These are phyloP conservation scores for Pyrgilauda ruficollis DNA, from an alignment of 2,113 vertebrate species.

Conservation along the genomic window DNA sequence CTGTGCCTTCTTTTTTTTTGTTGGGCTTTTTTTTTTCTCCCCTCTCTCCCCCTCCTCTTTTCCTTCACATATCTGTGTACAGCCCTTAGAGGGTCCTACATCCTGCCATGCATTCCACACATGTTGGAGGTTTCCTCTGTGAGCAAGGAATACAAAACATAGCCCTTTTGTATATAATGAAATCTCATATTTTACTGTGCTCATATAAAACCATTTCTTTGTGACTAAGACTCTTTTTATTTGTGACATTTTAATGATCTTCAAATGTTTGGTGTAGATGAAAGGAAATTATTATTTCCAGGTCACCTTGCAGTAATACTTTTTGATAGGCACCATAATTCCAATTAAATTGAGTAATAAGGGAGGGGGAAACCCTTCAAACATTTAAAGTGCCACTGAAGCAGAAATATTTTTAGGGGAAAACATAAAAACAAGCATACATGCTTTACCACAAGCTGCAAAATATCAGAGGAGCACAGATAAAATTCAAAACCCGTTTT, in stretches of 20 bases:
- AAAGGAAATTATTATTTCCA: conserved; percentile 64
- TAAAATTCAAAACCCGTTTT: background rate
- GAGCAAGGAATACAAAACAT: conserved; percentile 5
- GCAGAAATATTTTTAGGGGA: background rate
- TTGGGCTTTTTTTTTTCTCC: accelerated
- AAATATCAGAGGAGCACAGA: background rate
- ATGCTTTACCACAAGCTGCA: background rate
- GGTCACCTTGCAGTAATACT: conserved; percentile 49
- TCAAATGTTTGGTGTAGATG: conserved; percentile 56
- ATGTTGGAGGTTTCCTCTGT: conserved; percentile 33
- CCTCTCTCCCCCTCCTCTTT: background rate
- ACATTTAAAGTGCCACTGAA: background rate
- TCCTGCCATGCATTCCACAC: conserved; percentile 51
- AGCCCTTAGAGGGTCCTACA: conserved; percentile 45
- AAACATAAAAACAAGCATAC: background rate
- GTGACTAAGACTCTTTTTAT: conserved; percentile 17
- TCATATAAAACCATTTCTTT: conserved; percentile 38
- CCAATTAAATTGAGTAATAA: conserved; percentile 50
- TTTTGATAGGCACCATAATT: conserved; percentile 59
- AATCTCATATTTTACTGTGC: conserved; percentile 59
- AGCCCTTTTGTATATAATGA: conserved; percentile 33
- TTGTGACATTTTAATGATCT: conserved; percentile 53
- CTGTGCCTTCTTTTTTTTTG: background rate
- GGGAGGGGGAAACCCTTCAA: background rate
- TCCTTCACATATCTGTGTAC: background rate